These are phyloP conservation scores for Mythimna loreyi DNA, from an alignment of 2,888 invertebrate genomes.

Conservation along the genomic window DNA sequence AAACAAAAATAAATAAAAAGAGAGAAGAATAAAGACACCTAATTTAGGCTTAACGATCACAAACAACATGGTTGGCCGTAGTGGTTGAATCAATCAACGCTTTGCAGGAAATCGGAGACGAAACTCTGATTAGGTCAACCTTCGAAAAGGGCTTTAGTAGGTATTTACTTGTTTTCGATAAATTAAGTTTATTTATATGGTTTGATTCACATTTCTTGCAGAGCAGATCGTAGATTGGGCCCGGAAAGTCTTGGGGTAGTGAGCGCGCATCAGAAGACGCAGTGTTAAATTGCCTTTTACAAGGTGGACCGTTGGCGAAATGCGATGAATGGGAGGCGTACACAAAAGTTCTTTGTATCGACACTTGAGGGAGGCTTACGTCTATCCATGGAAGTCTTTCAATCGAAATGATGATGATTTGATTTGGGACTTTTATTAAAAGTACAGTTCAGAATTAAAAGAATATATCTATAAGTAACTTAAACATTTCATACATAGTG, in stretches of 20 bases:
- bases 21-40: conserved; percentile 19
- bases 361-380: no score
- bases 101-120: conserved; percentile 26
- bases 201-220: background rate
- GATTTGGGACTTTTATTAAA: background rate
- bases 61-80: conserved; percentile 32
- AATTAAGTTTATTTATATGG: background rate
- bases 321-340: no score
- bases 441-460: background rate
- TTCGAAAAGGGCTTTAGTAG: conserved; percentile 18
- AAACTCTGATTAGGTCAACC: conserved; percentile 42
- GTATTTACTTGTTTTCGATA: conserved; percentile 16
- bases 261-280: no score
- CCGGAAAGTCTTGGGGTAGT: no score
- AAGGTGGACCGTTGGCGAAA: no score
- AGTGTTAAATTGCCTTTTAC: no score
- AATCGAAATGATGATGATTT: no score
- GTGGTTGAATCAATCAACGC: conserved; percentile 48
- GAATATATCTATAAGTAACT: no score
- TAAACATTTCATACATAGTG: no score
- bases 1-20: background rate
- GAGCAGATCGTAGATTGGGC: no score
- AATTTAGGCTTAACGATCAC: conserved; percentile 37
- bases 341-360: no score
- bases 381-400: no score